A percentile compares a stretch with the other conserved stretches of the same genome.
Conservation (phyloP, 2,113 vertebrate genomes). For the Rostratula benghalensis region DNA sequence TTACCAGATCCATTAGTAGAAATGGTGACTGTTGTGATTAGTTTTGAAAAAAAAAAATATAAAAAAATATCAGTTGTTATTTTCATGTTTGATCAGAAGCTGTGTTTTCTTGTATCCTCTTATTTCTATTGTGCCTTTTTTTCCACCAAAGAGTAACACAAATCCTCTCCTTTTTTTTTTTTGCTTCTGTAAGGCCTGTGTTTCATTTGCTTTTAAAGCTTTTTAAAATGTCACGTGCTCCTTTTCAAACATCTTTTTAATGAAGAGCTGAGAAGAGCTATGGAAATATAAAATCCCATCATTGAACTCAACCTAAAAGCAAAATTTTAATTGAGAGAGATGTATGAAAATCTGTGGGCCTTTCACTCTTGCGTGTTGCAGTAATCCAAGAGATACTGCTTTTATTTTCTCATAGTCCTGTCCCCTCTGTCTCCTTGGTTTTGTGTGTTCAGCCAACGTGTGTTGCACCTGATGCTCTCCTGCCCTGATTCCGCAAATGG, state of each 20-base stretch:
- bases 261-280: not conserved
- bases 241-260: not conserved
- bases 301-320: not conserved
- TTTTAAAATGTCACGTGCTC: not conserved
- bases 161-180: not conserved
- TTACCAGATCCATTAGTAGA: not conserved
- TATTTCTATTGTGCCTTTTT: not conserved
- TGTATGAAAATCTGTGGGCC: not conserved
- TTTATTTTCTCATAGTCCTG: not conserved
- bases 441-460: not conserved
- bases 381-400: not conserved
- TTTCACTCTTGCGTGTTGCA: not conserved
- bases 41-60: not conserved
- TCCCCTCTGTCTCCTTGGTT: not conserved
- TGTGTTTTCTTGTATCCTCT: not conserved
- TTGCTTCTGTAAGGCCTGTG: not conserved
- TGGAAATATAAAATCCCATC: not conserved
- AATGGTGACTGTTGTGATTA: not conserved
- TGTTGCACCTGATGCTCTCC: not conserved
- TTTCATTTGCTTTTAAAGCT: not conserved
- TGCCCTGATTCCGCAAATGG: not conserved
- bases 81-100: not conserved
- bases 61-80: not conserved
- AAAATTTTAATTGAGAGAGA: not conserved
- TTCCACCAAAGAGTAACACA: not conserved